A percentile compares a stretch with the other conserved stretches of the same genome.
These are phyloP conservation scores for Limnothrissa miodon DNA, from an alignment of 2,113 vertebrate genomes.

Conservation along the genomic window DNA sequence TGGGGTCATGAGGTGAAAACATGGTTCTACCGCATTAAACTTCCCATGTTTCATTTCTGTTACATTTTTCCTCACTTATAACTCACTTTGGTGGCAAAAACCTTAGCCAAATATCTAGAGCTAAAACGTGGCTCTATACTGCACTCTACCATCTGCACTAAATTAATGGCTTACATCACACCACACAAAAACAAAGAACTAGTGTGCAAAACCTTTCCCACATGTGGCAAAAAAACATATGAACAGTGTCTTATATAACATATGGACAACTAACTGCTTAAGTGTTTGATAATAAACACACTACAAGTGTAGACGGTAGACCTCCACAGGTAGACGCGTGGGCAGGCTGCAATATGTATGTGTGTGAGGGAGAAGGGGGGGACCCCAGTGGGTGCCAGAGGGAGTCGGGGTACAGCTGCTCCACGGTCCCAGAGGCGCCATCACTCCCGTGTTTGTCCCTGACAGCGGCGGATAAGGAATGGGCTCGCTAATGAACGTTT, in stretches of 20 bases:
- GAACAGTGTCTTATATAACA: neutral
- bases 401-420: slow-evolving; percentile 50
- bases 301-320: neutral
- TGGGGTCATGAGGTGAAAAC: neutral
- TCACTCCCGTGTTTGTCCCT: slow-evolving; percentile 45
- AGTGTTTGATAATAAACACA: neutral
- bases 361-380: neutral
- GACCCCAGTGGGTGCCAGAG: slow-evolving; percentile 9
- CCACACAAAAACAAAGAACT: neutral
- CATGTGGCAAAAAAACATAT: neutral
- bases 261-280: neutral
- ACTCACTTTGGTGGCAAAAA: neutral
- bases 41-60: neutral
- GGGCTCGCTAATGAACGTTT: slow-evolving; percentile 67
- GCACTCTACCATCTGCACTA: neutral
- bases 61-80: neutral
- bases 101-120: neutral
- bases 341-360: neutral
- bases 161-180: neutral
- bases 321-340: slow-evolving; percentile 7
- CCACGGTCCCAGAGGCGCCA: slow-evolving; percentile 54
- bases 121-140: neutral
- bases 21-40: neutral
- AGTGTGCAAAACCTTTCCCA: neutral
- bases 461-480: slow-evolving; percentile 66